Evolutionary conservation across 2,797 vertebrate genomes (phyloP), one percentile per base, ranked within the genome.

Genomic region (Siniperca undulata): DNA sequence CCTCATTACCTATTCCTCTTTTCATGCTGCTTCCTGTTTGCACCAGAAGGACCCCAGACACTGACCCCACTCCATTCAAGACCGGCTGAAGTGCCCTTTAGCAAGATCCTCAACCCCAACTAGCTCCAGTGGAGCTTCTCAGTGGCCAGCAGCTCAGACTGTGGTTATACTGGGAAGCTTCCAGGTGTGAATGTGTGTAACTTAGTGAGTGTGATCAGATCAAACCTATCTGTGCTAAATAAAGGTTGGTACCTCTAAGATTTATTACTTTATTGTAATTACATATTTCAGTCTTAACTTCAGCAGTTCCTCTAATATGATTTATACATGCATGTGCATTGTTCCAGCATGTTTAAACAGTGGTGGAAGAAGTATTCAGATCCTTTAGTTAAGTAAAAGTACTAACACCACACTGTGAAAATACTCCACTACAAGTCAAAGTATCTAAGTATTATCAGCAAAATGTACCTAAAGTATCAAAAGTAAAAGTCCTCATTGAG

Each of bases 11-110:
- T 50, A 1, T 58, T 62, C 46, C 9, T 62, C n/a, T 74, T 44
- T 42, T n/a, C 44, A 27, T 67, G 52, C 7, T 71, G 22, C 58
- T 68, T 44, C 64, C 27, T 66, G 13, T 59, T 2, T 62, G 80
- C 34, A 81, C 60, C 77, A 83, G 78, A 46, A 88, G 46, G 66
- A 81, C 22, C 53, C 44, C 19, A 46, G 69, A 82, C 81, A 73
- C 65, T 85, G 87, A 92, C 7, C 67, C 2, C 9, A 3, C 58
- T 64, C 38, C 55, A 17, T 5, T 50, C 16, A 11, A 53, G 27
- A 2, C 53, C 7, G 12, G 20, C 74, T 36, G 52, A 78, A 30
- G 71, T 48, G 44, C 74, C 67, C 55, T 19, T 16, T 44, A 75
- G 65, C 77, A 60, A 75, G 19, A 60, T 7, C 27, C 12, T 50